phyloP scores from a whole-genome alignment of 2,113 vertebrate genomes.

The Bujurquina vittata region DNA sequence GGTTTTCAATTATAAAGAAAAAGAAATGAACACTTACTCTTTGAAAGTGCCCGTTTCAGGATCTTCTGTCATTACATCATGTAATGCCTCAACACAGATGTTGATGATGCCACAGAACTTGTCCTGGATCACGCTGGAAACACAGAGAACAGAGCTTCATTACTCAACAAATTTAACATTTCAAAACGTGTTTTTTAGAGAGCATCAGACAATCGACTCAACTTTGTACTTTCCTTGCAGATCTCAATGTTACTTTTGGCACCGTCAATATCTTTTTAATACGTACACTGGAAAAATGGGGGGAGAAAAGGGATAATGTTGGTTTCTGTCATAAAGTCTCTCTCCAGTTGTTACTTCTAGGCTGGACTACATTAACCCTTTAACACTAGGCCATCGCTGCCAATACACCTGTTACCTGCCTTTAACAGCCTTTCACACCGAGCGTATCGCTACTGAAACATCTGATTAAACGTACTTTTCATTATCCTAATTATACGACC shows the following conservation, averaged over 20 bases:
- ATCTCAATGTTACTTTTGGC: background rate
- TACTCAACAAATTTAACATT: background rate
- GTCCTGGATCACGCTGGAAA: constrained; percentile 92
- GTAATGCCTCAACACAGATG: constrained; percentile 92
- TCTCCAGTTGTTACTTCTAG: background rate
- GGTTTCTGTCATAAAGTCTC: background rate
- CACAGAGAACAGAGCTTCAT: constrained; percentile 33
- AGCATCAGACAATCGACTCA: too few species aligned
- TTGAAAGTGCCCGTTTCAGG: constrained; percentile 90
- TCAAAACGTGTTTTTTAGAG: too few species aligned
- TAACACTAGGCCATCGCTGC: background rate
- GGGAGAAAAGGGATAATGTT: background rate
- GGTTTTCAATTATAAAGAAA: background rate
- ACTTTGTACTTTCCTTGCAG: too few species aligned
- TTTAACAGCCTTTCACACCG: too few species aligned
- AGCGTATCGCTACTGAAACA: too few species aligned
- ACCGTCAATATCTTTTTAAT: background rate
- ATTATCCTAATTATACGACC: too few species aligned
- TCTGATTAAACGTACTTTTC: too few species aligned
- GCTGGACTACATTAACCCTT: background rate
- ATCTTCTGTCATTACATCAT: constrained; percentile 97
- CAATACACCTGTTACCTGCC: too few species aligned
- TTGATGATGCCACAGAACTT: constrained; percentile 98
- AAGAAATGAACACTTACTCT: constrained; percentile 85
- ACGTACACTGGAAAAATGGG: background rate